Percentiles rank a stretch among this genome's conserved stretches.
Conservation (phyloP, 2,888 invertebrate genomes). For the Drosophila kanekoi region DNA sequence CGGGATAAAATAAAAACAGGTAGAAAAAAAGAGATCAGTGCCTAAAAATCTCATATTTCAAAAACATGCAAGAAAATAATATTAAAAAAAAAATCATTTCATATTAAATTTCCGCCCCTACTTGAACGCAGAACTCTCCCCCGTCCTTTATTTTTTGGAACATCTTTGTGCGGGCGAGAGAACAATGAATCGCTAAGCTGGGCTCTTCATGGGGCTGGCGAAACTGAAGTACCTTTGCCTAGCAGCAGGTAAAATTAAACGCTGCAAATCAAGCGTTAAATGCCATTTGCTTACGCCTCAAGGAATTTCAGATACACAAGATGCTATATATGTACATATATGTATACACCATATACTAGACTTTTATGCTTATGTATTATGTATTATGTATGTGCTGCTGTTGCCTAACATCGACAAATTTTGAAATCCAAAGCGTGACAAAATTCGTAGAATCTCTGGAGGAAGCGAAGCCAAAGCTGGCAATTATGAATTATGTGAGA, state of each 20-base stretch:
- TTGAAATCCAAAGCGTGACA: constrained; percentile 75
- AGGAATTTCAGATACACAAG: constrained; percentile 50
- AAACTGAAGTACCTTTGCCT: constrained; percentile 48
- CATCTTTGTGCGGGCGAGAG: constrained; percentile 61
- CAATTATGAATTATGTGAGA: constrained; percentile 46
- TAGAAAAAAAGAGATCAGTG: constrained; percentile 55
- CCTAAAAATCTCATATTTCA: constrained; percentile 75
- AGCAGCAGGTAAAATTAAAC: constrained; percentile 72
- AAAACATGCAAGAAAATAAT: constrained; percentile 19
- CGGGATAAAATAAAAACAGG: constrained; percentile 39
- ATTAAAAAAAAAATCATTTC: constrained; percentile 45
- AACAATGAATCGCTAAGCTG: constrained; percentile 61
- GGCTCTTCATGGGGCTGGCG: constrained; percentile 26
- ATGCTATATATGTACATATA: background rate
- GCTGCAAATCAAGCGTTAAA: constrained; percentile 83
- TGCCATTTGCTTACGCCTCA: constrained; percentile 82
- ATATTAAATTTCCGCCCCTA: constrained; percentile 84
- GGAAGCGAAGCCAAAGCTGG: constrained; percentile 28
- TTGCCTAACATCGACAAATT: constrained; percentile 74
- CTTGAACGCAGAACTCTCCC: constrained; percentile 48
- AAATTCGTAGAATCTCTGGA: constrained; percentile 62
- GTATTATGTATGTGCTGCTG: constrained; percentile 23
- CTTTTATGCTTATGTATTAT: constrained; percentile 4
- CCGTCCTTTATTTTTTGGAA: constrained; percentile 3
- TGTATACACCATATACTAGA: constrained; percentile 17